Evolutionary conservation across 2,888 invertebrate species (phyloP).

Genomic region (Geotrupes spiniger): DNA sequence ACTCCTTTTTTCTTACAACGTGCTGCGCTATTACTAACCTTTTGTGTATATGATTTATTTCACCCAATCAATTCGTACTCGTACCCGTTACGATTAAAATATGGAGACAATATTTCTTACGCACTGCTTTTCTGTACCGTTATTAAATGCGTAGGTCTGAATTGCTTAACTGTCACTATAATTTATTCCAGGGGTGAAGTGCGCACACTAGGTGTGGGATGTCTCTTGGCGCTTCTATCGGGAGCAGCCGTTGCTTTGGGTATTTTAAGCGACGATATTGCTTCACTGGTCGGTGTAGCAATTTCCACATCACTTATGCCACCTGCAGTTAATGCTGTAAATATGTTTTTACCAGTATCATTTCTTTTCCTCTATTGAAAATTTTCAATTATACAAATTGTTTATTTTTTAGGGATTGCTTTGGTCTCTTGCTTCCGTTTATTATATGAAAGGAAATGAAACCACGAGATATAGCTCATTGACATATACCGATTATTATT

Average conservation of each 20-base stretch:
- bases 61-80: too few species aligned
- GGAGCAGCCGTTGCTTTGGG: slow-evolving; percentile 77
- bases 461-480: slow-evolving; percentile 47
- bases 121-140: too few species aligned
- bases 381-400: neutral
- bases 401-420: slow-evolving; percentile 56
- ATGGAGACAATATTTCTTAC: too few species aligned
- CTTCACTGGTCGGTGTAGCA: slow-evolving; percentile 77
- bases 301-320: slow-evolving; percentile 78
- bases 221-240: slow-evolving; percentile 72
- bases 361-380: slow-evolving; percentile 8
- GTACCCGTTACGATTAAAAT: too few species aligned
- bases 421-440: slow-evolving; percentile 62
- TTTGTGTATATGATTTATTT: too few species aligned
- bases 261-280: slow-evolving; percentile 74
- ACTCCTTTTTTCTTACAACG: too few species aligned
- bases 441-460: slow-evolving; percentile 52
- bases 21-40: too few species aligned
- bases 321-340: slow-evolving; percentile 76
- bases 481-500: slow-evolving; percentile 54
- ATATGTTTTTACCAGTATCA: neutral
- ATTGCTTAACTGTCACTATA: neutral
- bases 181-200: slow-evolving; percentile 58
- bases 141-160: too few species aligned
- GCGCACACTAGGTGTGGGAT: slow-evolving; percentile 66